Percentiles rank a stretch among this genome's conserved stretches.
phyloP scores from a whole-genome alignment of 2,113 vertebrate species.

The Macaca mulatta region DNA sequence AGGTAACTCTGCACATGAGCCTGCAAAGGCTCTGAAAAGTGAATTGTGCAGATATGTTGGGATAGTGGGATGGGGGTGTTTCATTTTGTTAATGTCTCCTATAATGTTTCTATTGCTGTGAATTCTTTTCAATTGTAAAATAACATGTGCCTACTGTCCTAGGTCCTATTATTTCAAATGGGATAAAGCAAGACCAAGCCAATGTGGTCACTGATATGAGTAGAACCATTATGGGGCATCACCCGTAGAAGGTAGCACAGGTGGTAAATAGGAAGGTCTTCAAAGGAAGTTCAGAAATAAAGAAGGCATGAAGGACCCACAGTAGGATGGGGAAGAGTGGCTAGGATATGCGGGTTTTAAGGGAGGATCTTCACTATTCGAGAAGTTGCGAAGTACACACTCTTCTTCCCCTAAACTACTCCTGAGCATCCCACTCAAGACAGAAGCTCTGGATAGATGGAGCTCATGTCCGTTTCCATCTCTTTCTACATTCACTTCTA shows the following conservation, averaged over 20 bases:
- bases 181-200: not conserved
- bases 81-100: not conserved
- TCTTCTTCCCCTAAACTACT: not conserved
- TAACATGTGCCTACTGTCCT: not conserved
- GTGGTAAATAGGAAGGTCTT: not conserved
- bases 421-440: not conserved
- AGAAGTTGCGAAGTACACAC: not conserved
- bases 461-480: not conserved
- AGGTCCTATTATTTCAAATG: not conserved
- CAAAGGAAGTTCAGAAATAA: not conserved
- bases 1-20: accelerated
- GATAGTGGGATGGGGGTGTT: not conserved
- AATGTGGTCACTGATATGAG: not conserved
- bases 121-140: not conserved
- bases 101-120: not conserved
- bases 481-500: not conserved
- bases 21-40: not conserved
- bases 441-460: not conserved
- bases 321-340: not conserved
- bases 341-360: not conserved
- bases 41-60: not conserved
- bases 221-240: not conserved
- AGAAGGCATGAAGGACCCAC: not conserved
- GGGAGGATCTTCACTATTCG: not conserved
- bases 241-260: not conserved